A percentile compares a stretch with the other conserved stretches of the same genome.
These are phyloP conservation scores for Drosophila nr. perissopoda DNA, from an alignment of 2,888 invertebrate genomes.

Conservation along the genomic window DNA sequence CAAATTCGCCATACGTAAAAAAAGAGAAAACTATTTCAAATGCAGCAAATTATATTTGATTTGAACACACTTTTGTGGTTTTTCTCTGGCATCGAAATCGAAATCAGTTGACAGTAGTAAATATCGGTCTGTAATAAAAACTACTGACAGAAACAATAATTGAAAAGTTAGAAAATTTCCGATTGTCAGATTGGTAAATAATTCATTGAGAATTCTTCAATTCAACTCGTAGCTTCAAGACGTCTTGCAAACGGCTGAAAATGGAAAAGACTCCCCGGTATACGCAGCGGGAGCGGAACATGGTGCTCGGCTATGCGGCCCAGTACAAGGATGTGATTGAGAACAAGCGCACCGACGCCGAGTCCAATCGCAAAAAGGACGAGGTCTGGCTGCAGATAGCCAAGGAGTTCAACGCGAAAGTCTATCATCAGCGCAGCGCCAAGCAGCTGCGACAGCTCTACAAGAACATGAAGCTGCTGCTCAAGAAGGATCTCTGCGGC, in stretches of 20 bases:
- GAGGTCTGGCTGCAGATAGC: conserved; percentile 84
- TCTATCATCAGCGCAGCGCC: conserved; percentile 84
- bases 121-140: too few relatives aligned
- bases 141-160: too few relatives aligned
- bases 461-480: conserved; percentile 84
- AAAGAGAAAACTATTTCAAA: background rate
- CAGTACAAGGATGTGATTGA: conserved; percentile 84
- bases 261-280: conserved; percentile 84
- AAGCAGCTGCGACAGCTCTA: conserved; percentile 84
- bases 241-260: conserved; percentile 84
- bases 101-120: background rate
- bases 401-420: conserved; percentile 84
- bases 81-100: background rate
- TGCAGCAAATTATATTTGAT: background rate
- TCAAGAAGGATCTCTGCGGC: conserved; percentile 84
- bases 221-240: conserved; percentile 74
- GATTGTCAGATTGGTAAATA: background rate
- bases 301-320: conserved; percentile 84
- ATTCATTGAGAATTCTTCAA: background rate
- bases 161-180: background rate
- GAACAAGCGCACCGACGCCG: conserved; percentile 84
- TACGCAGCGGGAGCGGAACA: conserved; percentile 84
- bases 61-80: too few relatives aligned
- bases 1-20: background rate
- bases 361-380: conserved; percentile 84